Base-by-base conservation (phyloP, 2,888 invertebrate genomes). In the Tiphia femorata region DNA sequence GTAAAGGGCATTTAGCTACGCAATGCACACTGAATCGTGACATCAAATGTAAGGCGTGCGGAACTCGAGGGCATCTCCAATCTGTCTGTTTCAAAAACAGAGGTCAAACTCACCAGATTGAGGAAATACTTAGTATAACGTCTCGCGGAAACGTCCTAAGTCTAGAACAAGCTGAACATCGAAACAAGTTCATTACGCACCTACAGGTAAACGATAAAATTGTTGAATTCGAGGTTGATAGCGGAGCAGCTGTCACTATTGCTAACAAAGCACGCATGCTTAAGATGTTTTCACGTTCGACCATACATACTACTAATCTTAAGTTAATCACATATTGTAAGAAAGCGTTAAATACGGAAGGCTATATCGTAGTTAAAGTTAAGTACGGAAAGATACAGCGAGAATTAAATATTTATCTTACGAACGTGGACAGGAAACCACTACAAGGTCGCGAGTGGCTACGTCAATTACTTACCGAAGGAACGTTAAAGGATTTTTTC, bases 371-470 rank as follows among this genome's bases (percentile, higher is more conserved):
- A 3, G 37, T 47, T 12, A 3, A 20, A 14, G 30, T 52, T 3
- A 10, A 6, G 1, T 48, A 25, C 8, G 2, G 17, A 10, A 10
- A 30, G 1, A 29, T 14, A 3, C 27, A 21, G 5, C 12, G 33
- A 10, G 7, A 12, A 1, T 27, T 50, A 19, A 49, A 49, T 10
- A 21, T 47, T 2, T 57, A 48, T n/a, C n/a, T 57, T 25, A n/a
- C 19, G n/a, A 21, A 35, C 1, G 21, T 19, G 3, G 2, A 37
- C n/a, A 25, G 42, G n/a, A 20, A 47, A 4, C 41, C 51, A 3
- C 17, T 57, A 6, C 10, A 55, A 6, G 47, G 59, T 1, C 16
- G 51, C 16, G 50, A 50, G 37, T 59, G 59, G 50, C 44, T 54
- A 19, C 38, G 49, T 8, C 49, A 58, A 46, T 42, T 58, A 46